Evolutionary conservation across 2,888 invertebrate species (phyloP), one percentile per base, ranked within the genome.

Genomic region (Caenorhabditis afra): DNA sequence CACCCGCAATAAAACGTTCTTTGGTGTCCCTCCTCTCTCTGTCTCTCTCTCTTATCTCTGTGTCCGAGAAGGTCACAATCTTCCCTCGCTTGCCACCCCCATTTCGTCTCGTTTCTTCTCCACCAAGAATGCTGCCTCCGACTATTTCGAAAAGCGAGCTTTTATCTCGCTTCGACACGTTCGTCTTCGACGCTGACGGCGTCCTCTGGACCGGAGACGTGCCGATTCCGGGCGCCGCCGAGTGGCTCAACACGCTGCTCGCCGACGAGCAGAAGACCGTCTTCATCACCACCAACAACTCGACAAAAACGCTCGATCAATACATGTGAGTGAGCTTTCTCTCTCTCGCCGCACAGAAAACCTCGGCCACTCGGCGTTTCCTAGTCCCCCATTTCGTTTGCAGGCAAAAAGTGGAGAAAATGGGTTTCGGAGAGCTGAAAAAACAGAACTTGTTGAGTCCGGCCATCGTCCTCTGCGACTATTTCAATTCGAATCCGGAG

Each of bases 281-380:
- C 74, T 95, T 94, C 91, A 95, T 94, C 91, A 94, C 96, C 5
- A 96, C 96, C 22, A 96, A 96, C 90, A 96, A 96, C 91, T 95
- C 95, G 10, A 95, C 95, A 0, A 95, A 95, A 91, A 93, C 94
- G 10, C 92, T 95, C 67, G 92, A 93, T 65, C 94, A 95, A 82
- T 94, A 95, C 91, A 93, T 94, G 29, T 73, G 39, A 77, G 77
- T 18, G 4, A 16, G 18, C 47, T 47, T 3, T 47, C 18, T 16
- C 47, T 4, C 47, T n/a, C 44, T 44, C 44, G 7, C 39, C 12
- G 39, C 7, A 39, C n/a, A n/a, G n/a, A n/a, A n/a, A n/a, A n/a
- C n/a, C n/a, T n/a, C n/a, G n/a, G n/a, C n/a, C n/a, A n/a, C n/a
- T n/a, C n/a, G n/a, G n/a, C n/a, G 29, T 29, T 29, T 29, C 7